A percentile compares a stretch with the other conserved stretches of the same genome.
Evolutionary conservation across 1,140 invertebrate species (phyloP).

Genomic region (Drosophila ananassae): DNA sequence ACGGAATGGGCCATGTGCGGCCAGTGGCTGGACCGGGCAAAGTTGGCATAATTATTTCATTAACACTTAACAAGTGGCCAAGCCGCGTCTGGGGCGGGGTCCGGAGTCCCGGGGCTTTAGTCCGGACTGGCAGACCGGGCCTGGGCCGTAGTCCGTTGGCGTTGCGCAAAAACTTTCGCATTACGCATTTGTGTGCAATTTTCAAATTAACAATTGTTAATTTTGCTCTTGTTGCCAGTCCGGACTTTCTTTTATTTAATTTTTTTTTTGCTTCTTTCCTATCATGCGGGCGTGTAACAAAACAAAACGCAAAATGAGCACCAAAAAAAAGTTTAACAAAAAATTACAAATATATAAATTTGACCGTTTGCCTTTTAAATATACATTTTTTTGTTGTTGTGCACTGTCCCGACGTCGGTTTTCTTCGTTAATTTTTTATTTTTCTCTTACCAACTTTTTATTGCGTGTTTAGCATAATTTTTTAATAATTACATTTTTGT

Average conservation of each 20-base stretch:
- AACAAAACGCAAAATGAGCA: conserved; percentile 54
- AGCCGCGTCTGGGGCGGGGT: conserved; percentile 38
- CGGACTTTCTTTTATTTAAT: conserved; percentile 18
- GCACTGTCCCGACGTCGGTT: conserved; percentile 32
- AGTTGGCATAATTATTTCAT: conserved; percentile 83
- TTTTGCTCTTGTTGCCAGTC: conserved; percentile 60
- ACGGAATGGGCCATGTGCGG: conserved; percentile 41
- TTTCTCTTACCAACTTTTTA: conserved; percentile 78
- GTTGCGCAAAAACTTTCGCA: conserved; percentile 72
- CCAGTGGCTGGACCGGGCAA: conserved; percentile 43
- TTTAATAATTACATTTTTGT: conserved; percentile 83
- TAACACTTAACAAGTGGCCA: conserved; percentile 81
- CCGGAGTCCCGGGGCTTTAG: conserved; percentile 10
- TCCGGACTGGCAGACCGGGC: conserved; percentile 5
- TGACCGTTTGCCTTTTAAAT: conserved; percentile 80
- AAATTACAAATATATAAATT: conserved; percentile 55
- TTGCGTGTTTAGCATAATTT: conserved; percentile 82
- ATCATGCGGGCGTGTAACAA: conserved; percentile 56
- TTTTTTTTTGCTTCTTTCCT: conserved; percentile 28
- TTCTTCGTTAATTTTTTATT: conserved; percentile 65
- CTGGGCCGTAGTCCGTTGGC: conserved; percentile 13
- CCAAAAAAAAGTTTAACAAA: conserved; percentile 48
- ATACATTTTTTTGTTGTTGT: conserved; percentile 37
- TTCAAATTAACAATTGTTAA: conserved; percentile 83
- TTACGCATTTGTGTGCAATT: conserved; percentile 82